These are phyloP conservation scores for Drosophila flavopinicola DNA, from an alignment of 2,888 invertebrate genomes.

Conservation along the genomic window DNA sequence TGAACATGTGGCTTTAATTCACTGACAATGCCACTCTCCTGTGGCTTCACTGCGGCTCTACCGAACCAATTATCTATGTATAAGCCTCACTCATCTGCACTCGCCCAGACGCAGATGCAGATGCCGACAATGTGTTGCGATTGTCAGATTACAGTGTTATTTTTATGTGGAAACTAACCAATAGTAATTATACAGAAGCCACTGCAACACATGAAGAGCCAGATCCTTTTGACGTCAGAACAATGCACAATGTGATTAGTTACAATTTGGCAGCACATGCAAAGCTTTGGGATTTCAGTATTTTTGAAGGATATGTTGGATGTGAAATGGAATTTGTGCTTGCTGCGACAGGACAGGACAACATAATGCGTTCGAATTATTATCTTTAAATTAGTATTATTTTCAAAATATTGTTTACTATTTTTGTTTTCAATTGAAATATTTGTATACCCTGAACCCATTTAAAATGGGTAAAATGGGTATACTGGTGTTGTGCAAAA, in stretches of 20 bases:
- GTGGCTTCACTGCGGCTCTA: not conserved
- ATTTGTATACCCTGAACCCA: too few relatives aligned
- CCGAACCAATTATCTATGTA: not conserved
- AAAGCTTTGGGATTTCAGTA: too few relatives aligned
- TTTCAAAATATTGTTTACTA: too few relatives aligned
- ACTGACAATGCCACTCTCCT: slow-evolving; percentile 14
- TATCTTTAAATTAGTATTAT: too few relatives aligned
- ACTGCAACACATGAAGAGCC: not conserved
- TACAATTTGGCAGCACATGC: not conserved
- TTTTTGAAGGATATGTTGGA: too few relatives aligned
- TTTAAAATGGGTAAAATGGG: too few relatives aligned
- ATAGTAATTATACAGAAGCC: not conserved
- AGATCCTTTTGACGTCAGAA: not conserved
- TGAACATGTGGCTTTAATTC: slow-evolving; percentile 10
- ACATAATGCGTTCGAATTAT: too few relatives aligned
- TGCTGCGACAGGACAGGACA: too few relatives aligned
- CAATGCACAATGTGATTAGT: not conserved
- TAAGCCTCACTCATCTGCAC: not conserved
- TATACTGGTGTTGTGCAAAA: too few relatives aligned
- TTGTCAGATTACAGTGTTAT: not conserved
- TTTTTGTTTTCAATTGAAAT: too few relatives aligned
- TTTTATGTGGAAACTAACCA: not conserved
- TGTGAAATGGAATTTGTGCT: too few relatives aligned
- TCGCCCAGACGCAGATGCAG: not conserved
- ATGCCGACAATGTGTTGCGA: not conserved